These are phyloP conservation scores for Itoplectis maculator DNA, from an alignment of 2,888 invertebrate genomes.

Conservation along the genomic window DNA sequence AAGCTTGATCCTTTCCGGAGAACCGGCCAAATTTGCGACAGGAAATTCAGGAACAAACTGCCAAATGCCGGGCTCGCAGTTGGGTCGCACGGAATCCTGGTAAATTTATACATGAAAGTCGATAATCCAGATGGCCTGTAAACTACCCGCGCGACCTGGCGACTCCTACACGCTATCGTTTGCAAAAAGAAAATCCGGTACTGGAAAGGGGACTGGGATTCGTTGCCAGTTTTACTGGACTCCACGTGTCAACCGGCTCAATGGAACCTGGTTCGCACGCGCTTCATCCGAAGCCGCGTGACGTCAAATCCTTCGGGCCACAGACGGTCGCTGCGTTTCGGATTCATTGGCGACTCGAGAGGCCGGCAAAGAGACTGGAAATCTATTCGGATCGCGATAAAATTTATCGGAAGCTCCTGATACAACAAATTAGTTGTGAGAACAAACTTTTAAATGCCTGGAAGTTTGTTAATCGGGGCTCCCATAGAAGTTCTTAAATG, in stretches of 20 bases:
- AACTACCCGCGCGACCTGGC: neutral
- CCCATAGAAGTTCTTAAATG: too few relatives aligned
- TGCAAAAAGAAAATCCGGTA: neutral
- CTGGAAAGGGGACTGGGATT: neutral
- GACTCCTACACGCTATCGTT: neutral
- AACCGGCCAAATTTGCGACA: slow-evolving; percentile 23
- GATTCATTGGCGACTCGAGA: neutral
- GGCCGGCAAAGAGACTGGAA: neutral
- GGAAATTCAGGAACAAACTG: neutral
- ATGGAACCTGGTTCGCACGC: neutral
- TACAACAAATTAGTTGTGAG: too few relatives aligned
- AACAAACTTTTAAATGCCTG: too few relatives aligned
- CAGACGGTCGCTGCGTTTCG: neutral
- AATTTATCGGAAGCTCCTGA: neutral
- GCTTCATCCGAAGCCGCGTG: neutral
- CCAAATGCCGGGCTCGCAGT: neutral
- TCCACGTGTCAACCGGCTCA: neutral
- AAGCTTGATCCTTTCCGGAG: slow-evolving; percentile 34
- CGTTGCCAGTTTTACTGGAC: neutral
- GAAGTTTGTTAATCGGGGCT: too few relatives aligned
- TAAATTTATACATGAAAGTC: slow-evolving; percentile 2
- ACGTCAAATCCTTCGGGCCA: neutral
- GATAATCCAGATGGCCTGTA: slow-evolving; percentile 5
- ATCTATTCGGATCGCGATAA: neutral
- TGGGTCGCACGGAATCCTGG: neutral